These are phyloP conservation scores for Epinephelus fuscoguttatus DNA, from an alignment of 2,113 vertebrate species.

Conservation along the genomic window DNA sequence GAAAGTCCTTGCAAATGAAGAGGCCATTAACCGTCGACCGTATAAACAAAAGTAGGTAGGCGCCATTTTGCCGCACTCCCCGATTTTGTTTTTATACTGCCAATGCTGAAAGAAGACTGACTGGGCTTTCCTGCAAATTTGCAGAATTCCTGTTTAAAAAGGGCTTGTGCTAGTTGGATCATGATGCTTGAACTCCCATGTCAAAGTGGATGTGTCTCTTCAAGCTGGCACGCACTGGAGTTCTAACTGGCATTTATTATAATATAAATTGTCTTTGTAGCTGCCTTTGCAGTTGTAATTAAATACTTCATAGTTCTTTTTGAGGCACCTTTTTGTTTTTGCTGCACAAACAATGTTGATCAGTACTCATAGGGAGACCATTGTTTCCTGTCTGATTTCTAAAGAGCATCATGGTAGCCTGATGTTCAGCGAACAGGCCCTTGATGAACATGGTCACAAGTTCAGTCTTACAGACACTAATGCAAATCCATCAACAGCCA, in stretches of 20 bases:
- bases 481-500: background rate
- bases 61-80: too few relatives aligned
- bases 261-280: background rate
- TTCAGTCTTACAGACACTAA: background rate
- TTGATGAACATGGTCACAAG: background rate
- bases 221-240: background rate
- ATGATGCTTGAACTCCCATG: background rate
- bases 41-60: too few relatives aligned
- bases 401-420: background rate
- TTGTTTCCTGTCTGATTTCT: constrained; percentile 3
- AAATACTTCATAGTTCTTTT: background rate
- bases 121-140: too few relatives aligned
- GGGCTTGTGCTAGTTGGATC: background rate
- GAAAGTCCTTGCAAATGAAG: too few relatives aligned
- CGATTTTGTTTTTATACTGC: too few relatives aligned
- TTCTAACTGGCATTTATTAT: background rate
- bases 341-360: background rate
- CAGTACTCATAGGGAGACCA: background rate
- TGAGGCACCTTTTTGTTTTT: background rate
- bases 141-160: too few relatives aligned
- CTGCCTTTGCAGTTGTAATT: background rate
- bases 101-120: too few relatives aligned
- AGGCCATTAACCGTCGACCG: too few relatives aligned
- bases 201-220: background rate
- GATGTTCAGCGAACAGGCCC: background rate